phyloP scores from a whole-genome alignment of 2,888 invertebrate genomes.

The Mimas tiliae region DNA sequence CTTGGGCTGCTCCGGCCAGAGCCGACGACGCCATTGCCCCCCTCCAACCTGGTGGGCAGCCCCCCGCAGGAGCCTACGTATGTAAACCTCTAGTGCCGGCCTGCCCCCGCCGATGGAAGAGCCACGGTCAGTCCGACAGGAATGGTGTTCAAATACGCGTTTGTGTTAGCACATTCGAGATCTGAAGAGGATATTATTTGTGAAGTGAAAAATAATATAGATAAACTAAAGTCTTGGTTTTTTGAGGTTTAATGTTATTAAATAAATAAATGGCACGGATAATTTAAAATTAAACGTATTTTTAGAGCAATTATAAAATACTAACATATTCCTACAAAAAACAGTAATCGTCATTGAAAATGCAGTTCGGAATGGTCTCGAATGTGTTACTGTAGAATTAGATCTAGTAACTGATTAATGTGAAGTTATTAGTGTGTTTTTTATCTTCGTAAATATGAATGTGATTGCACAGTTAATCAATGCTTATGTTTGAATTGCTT shows the following conservation, averaged over 20 bases:
- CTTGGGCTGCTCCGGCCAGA: conserved; percentile 81
- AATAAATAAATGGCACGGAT: neutral
- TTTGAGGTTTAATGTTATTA: neutral
- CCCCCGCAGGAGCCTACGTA: conserved; percentile 95
- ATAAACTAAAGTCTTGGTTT: neutral
- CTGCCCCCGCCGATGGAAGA: conserved; percentile 69
- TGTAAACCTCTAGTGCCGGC: conserved; percentile 94
- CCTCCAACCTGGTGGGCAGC: conserved; percentile 78
- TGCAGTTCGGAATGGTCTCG: neutral
- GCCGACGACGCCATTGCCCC: conserved; percentile 80
- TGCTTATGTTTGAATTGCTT: conserved; percentile 20
- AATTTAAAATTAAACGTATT: neutral
- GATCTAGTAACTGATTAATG: conserved; percentile 13
- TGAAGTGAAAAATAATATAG: too few species aligned
- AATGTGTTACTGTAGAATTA: conserved; percentile 11
- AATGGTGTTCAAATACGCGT: conserved; percentile 32
- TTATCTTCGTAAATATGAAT: conserved; percentile 21
- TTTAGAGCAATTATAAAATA: neutral
- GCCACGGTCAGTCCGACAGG: conserved; percentile 69
- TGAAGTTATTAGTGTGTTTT: conserved; percentile 19
- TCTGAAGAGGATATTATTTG: too few species aligned
- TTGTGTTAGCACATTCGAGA: conserved; percentile 34
- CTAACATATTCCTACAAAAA: neutral
- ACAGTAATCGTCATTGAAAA: neutral
- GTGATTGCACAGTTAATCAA: conserved; percentile 21